These are phyloP conservation scores for Tryphoninae sp. DNA, from an alignment of 2,888 invertebrate species.

Conservation along the genomic window DNA sequence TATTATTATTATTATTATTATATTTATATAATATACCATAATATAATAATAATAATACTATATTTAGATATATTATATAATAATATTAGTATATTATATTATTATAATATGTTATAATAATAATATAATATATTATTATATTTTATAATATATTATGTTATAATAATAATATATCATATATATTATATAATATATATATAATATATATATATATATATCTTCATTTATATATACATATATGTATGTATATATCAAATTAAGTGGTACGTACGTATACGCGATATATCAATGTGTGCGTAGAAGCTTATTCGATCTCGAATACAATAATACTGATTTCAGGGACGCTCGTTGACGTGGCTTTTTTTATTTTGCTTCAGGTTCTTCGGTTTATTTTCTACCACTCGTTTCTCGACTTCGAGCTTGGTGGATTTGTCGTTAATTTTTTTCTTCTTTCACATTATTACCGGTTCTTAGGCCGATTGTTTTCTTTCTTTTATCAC, in stretches of 20 bases:
- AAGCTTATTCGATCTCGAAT: constrained; percentile 67
- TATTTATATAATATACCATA: too few relatives aligned
- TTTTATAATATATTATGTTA: too few relatives aligned
- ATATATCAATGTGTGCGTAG: constrained; percentile 71
- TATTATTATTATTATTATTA: too few relatives aligned
- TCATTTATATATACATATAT: constrained; percentile 59
- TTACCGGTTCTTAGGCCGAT: constrained; percentile 51
- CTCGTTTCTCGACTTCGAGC: neutral
- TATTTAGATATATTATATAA: too few relatives aligned
- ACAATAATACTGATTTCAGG: constrained; percentile 79
- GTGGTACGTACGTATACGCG: constrained; percentile 72
- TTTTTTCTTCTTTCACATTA: constrained; percentile 26
- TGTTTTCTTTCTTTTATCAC: constrained; percentile 1
- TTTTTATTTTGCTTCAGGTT: constrained; percentile 55
- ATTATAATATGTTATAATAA: too few relatives aligned
- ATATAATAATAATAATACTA: neutral
- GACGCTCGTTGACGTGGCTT: constrained; percentile 72
- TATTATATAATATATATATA: too few relatives aligned
- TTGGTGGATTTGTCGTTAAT: neutral
- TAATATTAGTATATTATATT: too few relatives aligned
- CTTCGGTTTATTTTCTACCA: neutral
- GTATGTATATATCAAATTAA: constrained; percentile 74
- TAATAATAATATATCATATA: too few relatives aligned
- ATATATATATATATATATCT: constrained; percentile 59
- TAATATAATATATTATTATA: too few relatives aligned